These are phyloP conservation scores for Pseudanteris insignis DNA, from an alignment of 2,888 invertebrate species.

Conservation along the genomic window DNA sequence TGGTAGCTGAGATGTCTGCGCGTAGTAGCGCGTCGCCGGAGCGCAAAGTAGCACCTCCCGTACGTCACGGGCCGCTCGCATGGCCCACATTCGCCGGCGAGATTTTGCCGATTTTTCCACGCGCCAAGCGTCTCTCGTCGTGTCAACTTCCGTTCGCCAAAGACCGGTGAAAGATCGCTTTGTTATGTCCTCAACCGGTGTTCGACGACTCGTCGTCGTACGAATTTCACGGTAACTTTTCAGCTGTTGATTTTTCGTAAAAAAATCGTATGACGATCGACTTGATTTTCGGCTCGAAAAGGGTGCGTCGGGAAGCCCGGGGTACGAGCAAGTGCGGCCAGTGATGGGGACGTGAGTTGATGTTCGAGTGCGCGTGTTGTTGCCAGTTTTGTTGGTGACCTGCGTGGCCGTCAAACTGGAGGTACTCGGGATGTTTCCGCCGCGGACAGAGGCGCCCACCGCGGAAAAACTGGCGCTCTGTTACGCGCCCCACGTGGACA, in stretches of 20 bases:
- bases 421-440: slow-evolving; percentile 66
- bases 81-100: slow-evolving; percentile 7
- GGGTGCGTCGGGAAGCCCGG: neutral
- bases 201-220: too few relatives aligned
- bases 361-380: slow-evolving; percentile 31
- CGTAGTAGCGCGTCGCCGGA: slow-evolving; percentile 53
- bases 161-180: too few relatives aligned
- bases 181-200: too few relatives aligned
- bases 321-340: slow-evolving; percentile 7
- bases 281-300: too few relatives aligned
- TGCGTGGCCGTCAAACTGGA: slow-evolving; percentile 58
- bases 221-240: too few relatives aligned
- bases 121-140: too few relatives aligned
- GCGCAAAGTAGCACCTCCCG: slow-evolving; percentile 55
- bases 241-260: too few relatives aligned
- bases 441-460: slow-evolving; percentile 64
- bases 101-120: too few relatives aligned
- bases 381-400: neutral
- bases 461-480: slow-evolving; percentile 72
- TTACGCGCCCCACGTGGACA: slow-evolving; percentile 75
- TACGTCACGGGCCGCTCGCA: slow-evolving; percentile 33
- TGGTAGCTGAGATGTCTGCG: slow-evolving; percentile 49
- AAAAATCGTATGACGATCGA: too few relatives aligned
- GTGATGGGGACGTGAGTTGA: slow-evolving; percentile 32
- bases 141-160: too few relatives aligned